phyloP scores from a whole-genome alignment of 2,113 vertebrate genomes.

The Myotis lucifugus region DNA sequence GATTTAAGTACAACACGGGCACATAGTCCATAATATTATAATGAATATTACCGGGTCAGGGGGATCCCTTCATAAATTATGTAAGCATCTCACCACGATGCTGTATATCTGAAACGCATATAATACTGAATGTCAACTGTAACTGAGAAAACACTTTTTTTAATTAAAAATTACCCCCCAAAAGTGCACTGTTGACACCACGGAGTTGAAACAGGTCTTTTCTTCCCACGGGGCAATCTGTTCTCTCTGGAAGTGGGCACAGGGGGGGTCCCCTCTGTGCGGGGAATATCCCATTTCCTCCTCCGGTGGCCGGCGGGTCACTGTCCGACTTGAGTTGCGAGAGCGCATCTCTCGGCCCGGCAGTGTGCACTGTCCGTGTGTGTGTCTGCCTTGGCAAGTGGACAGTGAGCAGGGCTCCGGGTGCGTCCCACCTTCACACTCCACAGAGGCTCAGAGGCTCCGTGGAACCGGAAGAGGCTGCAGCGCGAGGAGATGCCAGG shows the following conservation, averaged over 20 bases:
- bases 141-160: background rate
- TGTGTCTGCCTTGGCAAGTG: too few species aligned
- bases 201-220: background rate
- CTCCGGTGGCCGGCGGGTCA: background rate
- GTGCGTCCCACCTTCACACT: background rate
- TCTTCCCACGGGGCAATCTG: background rate
- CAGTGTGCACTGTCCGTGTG: background rate
- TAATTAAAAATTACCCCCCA: background rate
- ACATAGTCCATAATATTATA: background rate
- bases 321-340: background rate
- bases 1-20: background rate
- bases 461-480: background rate
- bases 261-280: background rate
- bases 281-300: background rate
- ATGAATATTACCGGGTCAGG: background rate
- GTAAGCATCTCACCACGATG: background rate
- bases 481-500: background rate
- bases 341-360: background rate
- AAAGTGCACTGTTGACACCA: background rate
- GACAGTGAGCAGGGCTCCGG: background rate
- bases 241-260: background rate
- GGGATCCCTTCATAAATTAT: background rate
- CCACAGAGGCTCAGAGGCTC: too few species aligned
- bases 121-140: background rate
- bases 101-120: background rate